A percentile compares a stretch with the other conserved stretches of the same genome.
Evolutionary conservation across 2,113 vertebrate species (phyloP).

Genomic region (Pimephales promelas): DNA sequence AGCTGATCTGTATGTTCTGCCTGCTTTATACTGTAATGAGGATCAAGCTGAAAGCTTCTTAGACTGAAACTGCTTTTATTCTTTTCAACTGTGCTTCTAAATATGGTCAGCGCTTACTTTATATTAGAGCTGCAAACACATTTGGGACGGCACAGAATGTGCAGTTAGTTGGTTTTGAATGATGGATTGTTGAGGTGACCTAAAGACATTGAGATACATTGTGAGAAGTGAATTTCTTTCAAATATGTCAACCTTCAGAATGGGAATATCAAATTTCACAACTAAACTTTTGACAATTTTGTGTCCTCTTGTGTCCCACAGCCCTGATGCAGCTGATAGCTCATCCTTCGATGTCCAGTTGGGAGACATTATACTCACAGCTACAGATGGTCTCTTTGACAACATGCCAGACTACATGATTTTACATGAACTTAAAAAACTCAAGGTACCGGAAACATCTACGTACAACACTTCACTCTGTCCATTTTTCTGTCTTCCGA

Average conservation of each 20-base stretch:
- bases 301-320: constrained; percentile 58
- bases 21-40: constrained; percentile 20
- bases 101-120: not conserved
- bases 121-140: not conserved
- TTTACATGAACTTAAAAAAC: constrained; percentile 94
- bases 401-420: constrained; percentile 99
- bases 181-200: not conserved
- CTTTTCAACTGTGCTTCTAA: not conserved
- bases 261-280: not conserved
- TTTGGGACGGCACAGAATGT: not conserved
- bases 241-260: not conserved
- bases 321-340: constrained; percentile 94
- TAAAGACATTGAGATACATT: not conserved
- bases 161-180: not conserved
- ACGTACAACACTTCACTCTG: not conserved
- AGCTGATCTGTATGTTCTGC: constrained; percentile 39
- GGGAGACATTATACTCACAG: constrained; percentile 96
- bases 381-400: constrained; percentile 96
- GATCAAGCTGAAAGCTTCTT: constrained; percentile 22
- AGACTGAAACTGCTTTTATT: not conserved
- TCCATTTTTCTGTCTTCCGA: not conserved
- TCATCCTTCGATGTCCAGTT: constrained; percentile 95
- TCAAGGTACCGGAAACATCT: constrained; percentile 80
- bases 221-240: not conserved
- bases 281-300: not conserved